Base-by-base conservation (phyloP, 2,888 invertebrate species). In the Nipponacmea schrenckii region DNA sequence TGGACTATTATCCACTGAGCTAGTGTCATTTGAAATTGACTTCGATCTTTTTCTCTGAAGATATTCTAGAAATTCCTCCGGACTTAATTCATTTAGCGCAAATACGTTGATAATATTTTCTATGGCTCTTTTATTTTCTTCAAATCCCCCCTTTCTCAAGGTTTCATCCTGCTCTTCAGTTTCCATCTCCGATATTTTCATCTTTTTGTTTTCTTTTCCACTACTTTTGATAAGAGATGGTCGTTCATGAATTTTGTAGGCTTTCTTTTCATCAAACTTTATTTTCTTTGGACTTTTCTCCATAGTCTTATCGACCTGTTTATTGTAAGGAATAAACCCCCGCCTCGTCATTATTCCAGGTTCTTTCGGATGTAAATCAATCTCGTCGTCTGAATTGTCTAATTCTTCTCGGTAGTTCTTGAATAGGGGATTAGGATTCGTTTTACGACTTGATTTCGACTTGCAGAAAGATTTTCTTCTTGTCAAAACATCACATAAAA, bases 1-100 rank as follows among this genome's bases (percentile, higher is more conserved):
- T 39, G 39, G 39, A 5, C 7, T 8, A 39, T 39, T 5, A 2
- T 39, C 39, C 7, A 10, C 39, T 39, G 39, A 39, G 39, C 39
- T 39, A 39, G 4, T 39, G 39, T 39, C 39, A 39, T 39, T 2
- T 39, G 39, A 39, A 39, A 39, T 39, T 39, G 39, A 10, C 10
- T 39, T 39, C 39, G 56, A 56, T 56, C 56, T 56, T 56, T 24
- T 56, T 56, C 68, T 45, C 17, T 64, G 64, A 14, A 74, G 39
- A 3, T 74, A 48, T 64, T 74, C 70, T 17, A 72, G 64, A 20
- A 74, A 82, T 67, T 83, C 83, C n/a, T 80, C 77, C 56, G 80
- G 80, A 8, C 75, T 79, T 69, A 83, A 76, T 75, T 84, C 84
- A 62, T 83, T 84, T 66, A 79, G 77, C 12, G 82, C 82, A 72